These are phyloP conservation scores for Platichthys stellatus DNA, from an alignment of 2,113 vertebrate genomes.

Conservation along the genomic window DNA sequence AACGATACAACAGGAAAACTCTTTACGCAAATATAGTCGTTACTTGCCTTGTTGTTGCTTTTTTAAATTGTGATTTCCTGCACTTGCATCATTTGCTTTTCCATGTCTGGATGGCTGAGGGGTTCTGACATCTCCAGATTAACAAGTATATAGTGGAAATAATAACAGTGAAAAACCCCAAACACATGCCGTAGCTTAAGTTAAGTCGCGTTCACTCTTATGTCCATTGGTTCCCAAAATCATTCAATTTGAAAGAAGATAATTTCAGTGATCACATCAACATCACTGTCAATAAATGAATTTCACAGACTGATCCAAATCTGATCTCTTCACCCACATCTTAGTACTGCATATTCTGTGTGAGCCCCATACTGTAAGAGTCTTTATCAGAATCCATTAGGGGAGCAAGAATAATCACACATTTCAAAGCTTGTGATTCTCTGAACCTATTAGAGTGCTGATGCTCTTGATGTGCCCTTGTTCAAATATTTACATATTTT, in stretches of 20 bases:
- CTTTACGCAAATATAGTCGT: background rate
- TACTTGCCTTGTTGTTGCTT: constrained; percentile 3
- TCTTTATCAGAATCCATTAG: too few relatives aligned
- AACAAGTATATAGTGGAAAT: background rate
- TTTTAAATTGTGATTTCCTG: constrained; percentile 28
- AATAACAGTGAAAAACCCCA: background rate
- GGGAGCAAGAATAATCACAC: constrained; percentile 9
- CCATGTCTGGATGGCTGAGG: constrained; percentile 5
- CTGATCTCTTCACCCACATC: constrained; percentile 18
- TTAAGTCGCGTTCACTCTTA: too few relatives aligned
- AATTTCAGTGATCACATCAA: background rate
- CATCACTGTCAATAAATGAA: background rate
- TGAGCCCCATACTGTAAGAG: background rate
- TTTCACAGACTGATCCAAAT: background rate
- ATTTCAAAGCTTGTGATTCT: constrained; percentile 46
- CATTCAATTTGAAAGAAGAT: background rate
- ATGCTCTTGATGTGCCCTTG: constrained; percentile 10
- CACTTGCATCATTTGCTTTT: constrained; percentile 48
- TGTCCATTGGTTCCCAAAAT: constrained; percentile 2
- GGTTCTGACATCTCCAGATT: constrained; percentile 34
- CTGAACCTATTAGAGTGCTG: constrained; percentile 28
- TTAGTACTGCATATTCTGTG: constrained; percentile 2
- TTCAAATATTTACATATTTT: constrained; percentile 65
- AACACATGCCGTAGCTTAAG: background rate
- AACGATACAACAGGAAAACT: background rate